These are phyloP conservation scores for Polypterus bichir DNA, from an alignment of 2,113 vertebrate species.

Conservation along the genomic window DNA sequence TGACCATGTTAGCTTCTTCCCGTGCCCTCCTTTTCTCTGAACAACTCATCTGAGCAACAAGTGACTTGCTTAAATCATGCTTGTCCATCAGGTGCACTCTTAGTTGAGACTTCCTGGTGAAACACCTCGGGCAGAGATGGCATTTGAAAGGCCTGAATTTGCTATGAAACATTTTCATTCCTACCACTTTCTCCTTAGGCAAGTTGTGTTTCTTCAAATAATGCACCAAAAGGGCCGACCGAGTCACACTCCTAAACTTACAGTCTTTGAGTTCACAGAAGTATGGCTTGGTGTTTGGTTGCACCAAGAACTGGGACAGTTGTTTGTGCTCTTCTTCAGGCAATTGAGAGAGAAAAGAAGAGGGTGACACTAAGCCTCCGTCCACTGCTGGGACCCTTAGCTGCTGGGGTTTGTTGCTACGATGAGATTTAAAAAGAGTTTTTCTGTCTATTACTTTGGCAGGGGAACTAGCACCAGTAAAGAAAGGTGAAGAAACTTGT, in stretches of 20 bases:
- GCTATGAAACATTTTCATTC: conserved; percentile 64
- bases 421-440: conserved; percentile 4
- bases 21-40: conserved; percentile 7
- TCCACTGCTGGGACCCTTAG: conserved; percentile 33
- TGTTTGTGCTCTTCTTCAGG: conserved; percentile 35
- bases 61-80: conserved; percentile 59
- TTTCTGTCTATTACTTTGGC: conserved; percentile 25
- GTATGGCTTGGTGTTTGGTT: conserved; percentile 72
- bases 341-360: conserved; percentile 23
- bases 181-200: conserved; percentile 64
- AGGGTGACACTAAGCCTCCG: conserved; percentile 29
- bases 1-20: conserved; percentile 14
- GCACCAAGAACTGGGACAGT: conserved; percentile 52
- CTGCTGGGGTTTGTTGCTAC: not conserved
- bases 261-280: conserved; percentile 71
- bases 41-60: conserved; percentile 33
- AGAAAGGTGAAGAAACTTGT: conserved; percentile 43
- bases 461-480: conserved; percentile 41
- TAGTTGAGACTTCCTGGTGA: conserved; percentile 72
- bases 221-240: conserved; percentile 75
- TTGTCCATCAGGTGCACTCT: conserved; percentile 69
- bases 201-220: conserved; percentile 73
- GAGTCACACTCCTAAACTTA: conserved; percentile 70
- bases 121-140: conserved; percentile 79
- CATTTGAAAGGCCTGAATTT: conserved; percentile 81